Conservation (phyloP, 2,797 vertebrate species). For the Ammospiza maritima region DNA sequence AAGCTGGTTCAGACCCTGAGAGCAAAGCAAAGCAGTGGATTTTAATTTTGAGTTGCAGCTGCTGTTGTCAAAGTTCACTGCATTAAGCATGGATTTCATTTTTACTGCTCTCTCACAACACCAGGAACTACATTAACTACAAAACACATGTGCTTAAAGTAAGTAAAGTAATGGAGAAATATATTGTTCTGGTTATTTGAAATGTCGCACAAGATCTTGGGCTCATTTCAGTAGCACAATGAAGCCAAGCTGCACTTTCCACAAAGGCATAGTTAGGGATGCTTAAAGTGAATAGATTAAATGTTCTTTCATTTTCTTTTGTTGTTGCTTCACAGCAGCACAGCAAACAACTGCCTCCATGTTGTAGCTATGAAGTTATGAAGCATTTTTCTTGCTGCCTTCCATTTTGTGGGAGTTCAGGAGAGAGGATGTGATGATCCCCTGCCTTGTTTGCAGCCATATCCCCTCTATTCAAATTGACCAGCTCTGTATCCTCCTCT, state of each 20-base stretch:
- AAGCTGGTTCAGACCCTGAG: constrained; percentile 15
- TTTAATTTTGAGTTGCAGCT: constrained; percentile 68
- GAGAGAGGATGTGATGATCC: background rate
- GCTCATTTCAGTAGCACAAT: constrained; percentile 15
- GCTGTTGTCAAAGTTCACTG: constrained; percentile 61
- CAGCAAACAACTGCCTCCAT: background rate
- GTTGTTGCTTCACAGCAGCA: background rate
- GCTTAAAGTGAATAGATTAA: background rate
- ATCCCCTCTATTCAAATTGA: background rate
- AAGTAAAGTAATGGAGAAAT: constrained; percentile 41
- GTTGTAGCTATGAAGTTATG: background rate
- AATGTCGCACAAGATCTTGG: background rate
- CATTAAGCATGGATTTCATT: constrained; percentile 55
- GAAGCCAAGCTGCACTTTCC: background rate
- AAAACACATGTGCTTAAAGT: constrained; percentile 21
- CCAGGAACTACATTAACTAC: constrained; percentile 48
- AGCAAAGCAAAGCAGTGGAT: constrained; percentile 39
- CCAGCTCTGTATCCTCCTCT: background rate
- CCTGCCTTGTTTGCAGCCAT: background rate
- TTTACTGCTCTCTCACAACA: constrained; percentile 35
- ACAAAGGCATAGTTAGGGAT: background rate
- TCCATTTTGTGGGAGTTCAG: background rate
- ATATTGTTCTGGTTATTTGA: constrained; percentile 36
- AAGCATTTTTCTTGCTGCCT: background rate
- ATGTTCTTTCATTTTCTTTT: background rate